These are phyloP conservation scores for Scaptomyza tumidula DNA, from an alignment of 2,888 invertebrate species.

Conservation along the genomic window DNA sequence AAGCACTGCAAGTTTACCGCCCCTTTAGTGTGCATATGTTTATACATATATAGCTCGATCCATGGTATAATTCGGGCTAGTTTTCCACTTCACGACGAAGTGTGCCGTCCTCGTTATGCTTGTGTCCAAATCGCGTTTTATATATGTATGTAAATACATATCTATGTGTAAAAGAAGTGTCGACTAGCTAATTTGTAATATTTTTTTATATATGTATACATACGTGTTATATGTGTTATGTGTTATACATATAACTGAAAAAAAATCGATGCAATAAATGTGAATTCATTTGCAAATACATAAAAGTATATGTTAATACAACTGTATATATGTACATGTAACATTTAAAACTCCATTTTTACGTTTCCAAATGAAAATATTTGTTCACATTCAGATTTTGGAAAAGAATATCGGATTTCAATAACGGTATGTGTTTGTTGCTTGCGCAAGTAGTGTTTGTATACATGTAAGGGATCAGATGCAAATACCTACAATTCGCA, in stretches of 20 bases:
- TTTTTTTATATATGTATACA: not conserved
- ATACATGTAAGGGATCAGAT: constrained; percentile 6
- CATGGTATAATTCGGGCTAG: constrained; percentile 15
- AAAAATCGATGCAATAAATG: not conserved
- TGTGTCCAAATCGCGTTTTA: too few relatives aligned
- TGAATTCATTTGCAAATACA: not conserved
- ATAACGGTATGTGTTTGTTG: constrained; percentile 5
- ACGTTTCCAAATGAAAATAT: not conserved
- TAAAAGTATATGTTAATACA: not conserved
- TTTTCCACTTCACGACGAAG: constrained; percentile 20
- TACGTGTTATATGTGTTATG: too few relatives aligned
- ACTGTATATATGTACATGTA: not conserved
- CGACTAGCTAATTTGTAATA: too few relatives aligned
- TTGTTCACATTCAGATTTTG: constrained; percentile 27
- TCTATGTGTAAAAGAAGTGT: too few relatives aligned
- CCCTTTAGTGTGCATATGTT: too few relatives aligned
- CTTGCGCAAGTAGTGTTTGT: not conserved
- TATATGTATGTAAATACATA: too few relatives aligned
- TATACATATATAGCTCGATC: too few relatives aligned
- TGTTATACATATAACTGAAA: too few relatives aligned
- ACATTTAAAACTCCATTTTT: not conserved
- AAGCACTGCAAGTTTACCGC: not conserved
- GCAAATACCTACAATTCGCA: not conserved
- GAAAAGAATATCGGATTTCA: not conserved
- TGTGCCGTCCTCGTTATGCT: constrained; percentile 5